Base-by-base conservation (phyloP, 2,113 vertebrate genomes). In the Myotis davidii region DNA sequence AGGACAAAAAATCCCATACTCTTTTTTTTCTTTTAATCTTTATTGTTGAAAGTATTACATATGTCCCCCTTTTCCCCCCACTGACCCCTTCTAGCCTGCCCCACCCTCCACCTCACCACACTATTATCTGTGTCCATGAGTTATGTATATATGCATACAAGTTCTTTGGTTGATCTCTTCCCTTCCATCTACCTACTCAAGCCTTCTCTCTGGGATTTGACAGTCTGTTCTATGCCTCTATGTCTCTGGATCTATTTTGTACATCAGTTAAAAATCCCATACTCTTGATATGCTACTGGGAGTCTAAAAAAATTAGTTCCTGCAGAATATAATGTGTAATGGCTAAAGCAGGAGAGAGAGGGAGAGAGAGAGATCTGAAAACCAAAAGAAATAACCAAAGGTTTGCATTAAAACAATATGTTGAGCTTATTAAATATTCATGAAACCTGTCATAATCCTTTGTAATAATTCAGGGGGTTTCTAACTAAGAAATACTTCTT, bases 321-420 rank as follows among this genome's bases (percentile, higher is more conserved):
- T 88, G 12, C 12, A 85, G 48, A 64, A 95, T 83, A 64, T 72
- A 61, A 84, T 69, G 84, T 88, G 32, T 13, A 79, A 87, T 64
- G 61, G 74, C 14, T 54, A 89, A 92, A 96, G 67, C 45, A 52
- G 7, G 64, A 56, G 29, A 72, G 64, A 65, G 64, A 65, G n/a
- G 34, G 61, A 56, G 29, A 72, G 64, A 65, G 64, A 65, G n/a
- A 73, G 27, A 86, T 20, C 69, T 54, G 48, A 85, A 94, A 94
- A 70, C 3, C 45, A 74, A 86, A 77, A 52, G 23, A 85, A 92
- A 54, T 92, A 90, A 83, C 37, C 34, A n/a, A 86, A 94, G 34
- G 17, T 92, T 94, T 90, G 50, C 45, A 39, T 86, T 89, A 81
- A 88, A 85, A 37, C n/a, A 77, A 13, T 90, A 91, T 37, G 48